Conservation (phyloP, 2,113 vertebrate genomes). For the Orcinus orca region DNA sequence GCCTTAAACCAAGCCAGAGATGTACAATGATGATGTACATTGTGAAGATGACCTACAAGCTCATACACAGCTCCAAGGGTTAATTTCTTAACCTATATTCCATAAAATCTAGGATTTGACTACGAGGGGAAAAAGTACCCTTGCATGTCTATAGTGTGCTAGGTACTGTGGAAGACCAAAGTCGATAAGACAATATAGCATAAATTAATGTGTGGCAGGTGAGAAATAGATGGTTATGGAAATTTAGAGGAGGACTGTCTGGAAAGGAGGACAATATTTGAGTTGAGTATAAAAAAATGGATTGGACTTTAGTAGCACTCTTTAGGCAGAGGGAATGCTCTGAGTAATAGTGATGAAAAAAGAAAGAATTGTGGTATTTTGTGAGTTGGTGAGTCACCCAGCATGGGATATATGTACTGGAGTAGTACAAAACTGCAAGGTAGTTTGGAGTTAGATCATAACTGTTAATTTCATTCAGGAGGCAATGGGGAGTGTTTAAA, state of each 20-base stretch:
- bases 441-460: neutral
- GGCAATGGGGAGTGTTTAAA: neutral
- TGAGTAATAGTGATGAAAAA: neutral
- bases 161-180: neutral
- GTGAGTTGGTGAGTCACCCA: neutral
- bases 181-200: neutral
- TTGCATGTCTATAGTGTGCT: neutral
- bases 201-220: neutral
- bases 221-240: neutral
- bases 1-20: neutral
- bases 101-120: neutral
- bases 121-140: neutral
- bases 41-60: neutral
- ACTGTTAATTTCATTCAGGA: slow-evolving; percentile 8
- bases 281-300: neutral
- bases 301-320: neutral
- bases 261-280: neutral
- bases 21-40: neutral
- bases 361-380: neutral
- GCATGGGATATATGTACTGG: neutral
- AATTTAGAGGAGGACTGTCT: neutral
- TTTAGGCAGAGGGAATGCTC: neutral
- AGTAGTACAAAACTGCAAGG: neutral
- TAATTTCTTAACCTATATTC: neutral
- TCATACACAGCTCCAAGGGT: neutral